A percentile compares a stretch with the other conserved stretches of the same genome.
Conservation (phyloP, 2,888 invertebrate species). For the Tenthredo livida region DNA sequence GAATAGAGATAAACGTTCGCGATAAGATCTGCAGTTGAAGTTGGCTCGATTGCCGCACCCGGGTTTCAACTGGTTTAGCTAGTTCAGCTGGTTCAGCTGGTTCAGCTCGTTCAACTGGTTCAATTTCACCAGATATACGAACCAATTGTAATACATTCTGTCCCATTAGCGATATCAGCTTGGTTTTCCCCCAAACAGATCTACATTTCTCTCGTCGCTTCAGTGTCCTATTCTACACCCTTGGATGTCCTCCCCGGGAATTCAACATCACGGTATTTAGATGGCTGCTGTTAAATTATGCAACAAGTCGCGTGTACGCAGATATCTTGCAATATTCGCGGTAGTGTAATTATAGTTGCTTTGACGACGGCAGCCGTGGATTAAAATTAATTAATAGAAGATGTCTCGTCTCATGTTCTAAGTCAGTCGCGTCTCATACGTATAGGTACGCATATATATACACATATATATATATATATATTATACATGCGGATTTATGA, state of each 20-base stretch:
- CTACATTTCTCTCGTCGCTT: conserved; percentile 20
- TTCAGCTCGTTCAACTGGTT: conserved; percentile 36
- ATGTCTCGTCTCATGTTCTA: conserved; percentile 4
- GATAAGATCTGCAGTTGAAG: conserved; percentile 25
- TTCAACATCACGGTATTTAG: conserved; percentile 36
- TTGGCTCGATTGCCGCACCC: not conserved
- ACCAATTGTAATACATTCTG: conserved; percentile 67
- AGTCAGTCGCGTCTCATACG: not conserved
- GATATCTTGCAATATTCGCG: conserved; percentile 35
- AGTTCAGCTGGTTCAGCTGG: conserved; percentile 5
- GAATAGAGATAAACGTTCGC: conserved; percentile 19
- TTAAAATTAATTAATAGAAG: conserved; percentile 36
- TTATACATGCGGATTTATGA: not conserved
- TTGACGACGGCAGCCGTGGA: conserved; percentile 16
- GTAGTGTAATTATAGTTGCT: conserved; percentile 35
- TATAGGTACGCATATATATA: not conserved
- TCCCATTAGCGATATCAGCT: conserved; percentile 71
- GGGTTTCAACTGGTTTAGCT: not conserved
- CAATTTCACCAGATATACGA: conserved; percentile 47
- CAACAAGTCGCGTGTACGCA: conserved; percentile 28
- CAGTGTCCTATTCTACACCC: not conserved
- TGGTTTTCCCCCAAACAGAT: conserved; percentile 50
- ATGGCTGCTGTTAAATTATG: conserved; percentile 48
- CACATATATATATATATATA: not conserved
- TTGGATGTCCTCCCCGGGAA: not conserved